Evolutionary conservation across 2,888 invertebrate species (phyloP).

Genomic region (Argynnis bischoffii): DNA sequence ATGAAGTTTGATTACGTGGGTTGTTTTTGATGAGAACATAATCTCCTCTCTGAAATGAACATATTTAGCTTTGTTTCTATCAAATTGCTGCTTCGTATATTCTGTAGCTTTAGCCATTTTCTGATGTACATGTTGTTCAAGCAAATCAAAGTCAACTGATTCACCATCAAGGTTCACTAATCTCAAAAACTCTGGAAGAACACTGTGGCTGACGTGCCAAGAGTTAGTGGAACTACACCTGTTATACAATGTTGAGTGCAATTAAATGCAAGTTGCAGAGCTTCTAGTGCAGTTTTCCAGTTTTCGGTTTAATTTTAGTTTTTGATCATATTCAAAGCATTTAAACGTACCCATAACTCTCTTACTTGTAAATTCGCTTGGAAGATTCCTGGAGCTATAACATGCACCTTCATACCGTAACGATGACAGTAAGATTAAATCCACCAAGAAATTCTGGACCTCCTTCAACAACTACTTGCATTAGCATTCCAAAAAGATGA

Average conservation of each 20-base stretch:
- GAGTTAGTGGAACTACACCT: too few relatives aligned
- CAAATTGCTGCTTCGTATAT: slow-evolving; percentile 32
- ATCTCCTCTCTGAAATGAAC: slow-evolving; percentile 35
- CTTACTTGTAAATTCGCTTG: too few relatives aligned
- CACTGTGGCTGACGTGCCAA: too few relatives aligned
- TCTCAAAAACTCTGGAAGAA: too few relatives aligned
- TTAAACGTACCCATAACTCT: too few relatives aligned
- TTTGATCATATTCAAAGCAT: too few relatives aligned
- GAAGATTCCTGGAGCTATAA: slow-evolving; percentile 39
- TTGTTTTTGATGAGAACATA: slow-evolving; percentile 33
- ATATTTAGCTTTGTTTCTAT: slow-evolving; percentile 13
- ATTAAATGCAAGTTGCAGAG: too few relatives aligned
- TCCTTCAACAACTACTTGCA: slow-evolving; percentile 39
- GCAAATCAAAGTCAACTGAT: neutral
- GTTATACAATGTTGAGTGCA: too few relatives aligned
- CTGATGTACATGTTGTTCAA: slow-evolving; percentile 31
- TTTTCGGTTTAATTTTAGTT: too few relatives aligned
- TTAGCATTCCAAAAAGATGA: slow-evolving; percentile 37
- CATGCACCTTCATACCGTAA: slow-evolving; percentile 34
- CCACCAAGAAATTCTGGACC: slow-evolving; percentile 39
- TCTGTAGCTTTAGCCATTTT: slow-evolving; percentile 36
- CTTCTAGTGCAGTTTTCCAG: too few relatives aligned
- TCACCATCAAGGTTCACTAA: too few relatives aligned
- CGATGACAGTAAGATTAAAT: slow-evolving; percentile 37
- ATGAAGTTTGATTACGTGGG: neutral